phyloP scores from a whole-genome alignment of 2,113 vertebrate species.

The Silurus glanis region DNA sequence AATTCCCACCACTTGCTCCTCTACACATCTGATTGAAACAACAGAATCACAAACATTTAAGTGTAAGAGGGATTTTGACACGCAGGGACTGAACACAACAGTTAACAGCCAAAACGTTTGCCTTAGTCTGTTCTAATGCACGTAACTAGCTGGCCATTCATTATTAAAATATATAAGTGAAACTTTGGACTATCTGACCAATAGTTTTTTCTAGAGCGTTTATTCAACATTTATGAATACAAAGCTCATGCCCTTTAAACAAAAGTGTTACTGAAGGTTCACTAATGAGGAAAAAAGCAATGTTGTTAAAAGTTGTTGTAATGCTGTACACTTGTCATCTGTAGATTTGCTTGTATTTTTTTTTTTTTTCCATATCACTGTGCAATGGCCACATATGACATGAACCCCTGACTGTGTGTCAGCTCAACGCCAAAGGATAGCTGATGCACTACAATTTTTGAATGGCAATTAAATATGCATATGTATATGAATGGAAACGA shows the following conservation, averaged over 20 bases:
- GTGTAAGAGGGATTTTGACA: background rate
- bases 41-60: background rate
- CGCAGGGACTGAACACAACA: background rate
- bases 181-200: background rate
- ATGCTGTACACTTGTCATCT: conserved; percentile 5
- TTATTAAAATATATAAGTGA: background rate
- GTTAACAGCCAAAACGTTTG: background rate
- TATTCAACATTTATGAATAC: background rate
- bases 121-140: background rate
- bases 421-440: background rate
- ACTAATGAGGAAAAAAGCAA: background rate
- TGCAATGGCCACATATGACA: conserved; percentile 14
- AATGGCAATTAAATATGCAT: background rate
- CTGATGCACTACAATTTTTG: background rate
- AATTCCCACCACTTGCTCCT: background rate
- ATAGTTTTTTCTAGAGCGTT: background rate
- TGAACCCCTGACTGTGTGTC: background rate
- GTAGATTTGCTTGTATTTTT: conserved; percentile 22
- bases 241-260: background rate
- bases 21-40: background rate
- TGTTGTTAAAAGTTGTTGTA: background rate
- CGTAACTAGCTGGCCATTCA: background rate
- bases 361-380: conserved; percentile 33
- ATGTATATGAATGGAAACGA: background rate
- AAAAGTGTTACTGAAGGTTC: background rate